Evolutionary conservation across 1,140 invertebrate genomes (phyloP).

Genomic region (Chionoecetes opilio): DNA sequence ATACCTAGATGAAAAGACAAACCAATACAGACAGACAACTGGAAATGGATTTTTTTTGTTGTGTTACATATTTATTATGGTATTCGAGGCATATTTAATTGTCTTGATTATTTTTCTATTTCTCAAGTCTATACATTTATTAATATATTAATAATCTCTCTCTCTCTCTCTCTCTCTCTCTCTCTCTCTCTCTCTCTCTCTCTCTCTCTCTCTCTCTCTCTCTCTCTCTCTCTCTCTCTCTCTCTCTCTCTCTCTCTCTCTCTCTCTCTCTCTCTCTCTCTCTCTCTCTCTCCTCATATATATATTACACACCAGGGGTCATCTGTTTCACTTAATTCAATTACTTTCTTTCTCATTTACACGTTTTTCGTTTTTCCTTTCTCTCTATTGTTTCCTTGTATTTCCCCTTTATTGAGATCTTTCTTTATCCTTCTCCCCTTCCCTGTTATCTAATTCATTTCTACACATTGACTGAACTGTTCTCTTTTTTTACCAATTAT

Average conservation of each 20-base stretch:
- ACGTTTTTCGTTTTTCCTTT: neutral
- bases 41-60: neutral
- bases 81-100: no score
- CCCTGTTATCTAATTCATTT: neutral
- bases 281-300: neutral
- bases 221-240: neutral
- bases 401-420: neutral
- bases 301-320: neutral
- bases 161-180: no score
- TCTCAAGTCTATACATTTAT: no score
- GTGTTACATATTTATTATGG: no score
- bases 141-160: no score
- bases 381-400: slow-evolving; percentile 11
- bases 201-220: no score
- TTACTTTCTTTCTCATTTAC: neutral
- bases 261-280: slow-evolving; percentile 56
- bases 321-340: slow-evolving; percentile 24
- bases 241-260: slow-evolving; percentile 54
- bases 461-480: neutral
- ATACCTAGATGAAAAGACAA: no score
- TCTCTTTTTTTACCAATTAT: neutral
- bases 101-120: no score
- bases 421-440: neutral
- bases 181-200: no score
- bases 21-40: no score